Evolutionary conservation across 1,140 invertebrate species (phyloP).

Genomic region (Brachionus rotundiformis): DNA sequence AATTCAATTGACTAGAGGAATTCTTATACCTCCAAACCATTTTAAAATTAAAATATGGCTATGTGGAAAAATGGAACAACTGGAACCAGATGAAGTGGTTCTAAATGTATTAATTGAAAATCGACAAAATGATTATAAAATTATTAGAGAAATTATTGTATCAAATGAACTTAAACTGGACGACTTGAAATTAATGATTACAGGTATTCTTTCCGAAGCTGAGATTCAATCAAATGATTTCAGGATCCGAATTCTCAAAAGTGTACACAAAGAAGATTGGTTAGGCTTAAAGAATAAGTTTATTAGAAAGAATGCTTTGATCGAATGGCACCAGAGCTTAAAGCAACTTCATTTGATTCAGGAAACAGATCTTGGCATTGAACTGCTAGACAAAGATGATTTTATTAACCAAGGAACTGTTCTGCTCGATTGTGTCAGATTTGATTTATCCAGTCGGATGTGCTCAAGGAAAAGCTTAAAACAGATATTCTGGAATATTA

Average conservation of each 20-base stretch:
- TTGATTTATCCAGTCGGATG: not conserved
- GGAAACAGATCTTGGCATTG: not conserved
- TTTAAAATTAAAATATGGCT: slow-evolving; percentile 9
- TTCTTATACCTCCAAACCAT: slow-evolving; percentile 15
- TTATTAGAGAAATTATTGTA: slow-evolving; percentile 16
- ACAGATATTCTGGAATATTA: slow-evolving; percentile 31
- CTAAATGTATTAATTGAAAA: slow-evolving; percentile 14
- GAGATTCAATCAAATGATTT: not conserved
- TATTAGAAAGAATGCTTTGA: slow-evolving; percentile 4
- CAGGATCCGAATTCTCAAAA: not conserved
- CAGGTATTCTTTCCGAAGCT: not conserved
- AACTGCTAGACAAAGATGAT: slow-evolving; percentile 16
- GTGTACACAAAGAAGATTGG: not conserved
- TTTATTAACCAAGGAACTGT: slow-evolving; percentile 1
- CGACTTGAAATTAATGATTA: not conserved
- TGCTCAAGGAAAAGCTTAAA: slow-evolving; percentile 1
- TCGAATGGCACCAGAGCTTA: slow-evolving; percentile 19
- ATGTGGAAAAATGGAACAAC: not conserved
- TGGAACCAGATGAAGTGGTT: not conserved
- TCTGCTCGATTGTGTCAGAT: not conserved
- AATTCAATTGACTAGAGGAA: slow-evolving; percentile 2
- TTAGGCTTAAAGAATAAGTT: not conserved
- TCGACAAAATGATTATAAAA: not conserved
- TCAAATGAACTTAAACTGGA: slow-evolving; percentile 14
- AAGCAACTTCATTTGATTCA: not conserved